Percentiles rank a stretch among this genome's conserved stretches.
Conservation (phyloP, 2,797 vertebrate species). For the Anabacerthia variegaticeps region DNA sequence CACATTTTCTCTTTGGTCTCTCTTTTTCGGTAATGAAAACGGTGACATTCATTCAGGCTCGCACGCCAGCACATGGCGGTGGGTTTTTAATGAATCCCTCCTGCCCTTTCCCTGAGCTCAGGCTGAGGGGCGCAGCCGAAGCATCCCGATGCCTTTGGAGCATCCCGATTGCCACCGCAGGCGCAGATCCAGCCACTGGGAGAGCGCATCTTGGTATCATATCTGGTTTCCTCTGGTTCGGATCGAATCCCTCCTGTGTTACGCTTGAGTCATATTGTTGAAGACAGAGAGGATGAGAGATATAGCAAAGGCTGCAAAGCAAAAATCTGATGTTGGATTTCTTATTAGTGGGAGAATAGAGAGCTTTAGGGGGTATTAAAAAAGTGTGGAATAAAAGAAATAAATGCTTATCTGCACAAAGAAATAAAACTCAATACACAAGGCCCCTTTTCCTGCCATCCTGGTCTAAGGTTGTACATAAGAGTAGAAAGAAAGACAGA, state of each 20-base stretch:
- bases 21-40: constrained; percentile 33
- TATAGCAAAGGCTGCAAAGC: neutral
- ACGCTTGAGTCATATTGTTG: rapidly evolving
- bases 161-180: neutral
- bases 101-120: constrained; percentile 5
- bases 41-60: constrained; percentile 14
- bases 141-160: neutral
- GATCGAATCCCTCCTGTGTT: rapidly evolving
- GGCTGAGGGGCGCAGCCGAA: neutral
- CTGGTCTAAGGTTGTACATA: neutral
- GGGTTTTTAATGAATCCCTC: neutral
- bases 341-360: neutral
- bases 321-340: neutral
- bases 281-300: neutral
- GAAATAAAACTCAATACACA: neutral
- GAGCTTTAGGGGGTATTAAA: neutral
- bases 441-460: neutral
- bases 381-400: neutral
- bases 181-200: neutral
- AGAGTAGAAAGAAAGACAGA: neutral
- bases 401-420: neutral
- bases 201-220: rapidly evolving
- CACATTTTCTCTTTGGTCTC: constrained; percentile 53
- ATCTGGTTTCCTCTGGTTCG: neutral
- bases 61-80: neutral